Evolutionary conservation across 2,113 vertebrate species (phyloP), one percentile per base, ranked within the genome.

Genomic region (Haplotaxodon microlepis): DNA sequence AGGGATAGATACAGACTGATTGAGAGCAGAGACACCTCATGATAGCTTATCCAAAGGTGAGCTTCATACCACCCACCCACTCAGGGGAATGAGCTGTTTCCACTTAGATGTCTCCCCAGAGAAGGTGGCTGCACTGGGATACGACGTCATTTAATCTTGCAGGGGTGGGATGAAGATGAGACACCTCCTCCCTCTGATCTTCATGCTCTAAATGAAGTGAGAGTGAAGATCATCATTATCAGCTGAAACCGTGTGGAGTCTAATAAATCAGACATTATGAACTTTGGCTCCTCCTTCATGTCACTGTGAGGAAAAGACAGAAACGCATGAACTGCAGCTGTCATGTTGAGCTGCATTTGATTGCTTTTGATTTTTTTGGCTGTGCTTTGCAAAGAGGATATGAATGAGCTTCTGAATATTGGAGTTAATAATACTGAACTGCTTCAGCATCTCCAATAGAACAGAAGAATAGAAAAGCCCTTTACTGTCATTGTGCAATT

Each of bases 21-120:
- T 89, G 90, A 94, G 91, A 92, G 86, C 84, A 89, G 54, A 89
- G 88, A 71, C 90, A 90, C 90, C 89, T 92, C 90, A 81, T 88
- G 90, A 93, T 92, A 90, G 90, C 91, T 95, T 95, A 93, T 94
- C 90, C 95, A 95, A 93, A 92, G 90, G 82, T 89, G 86, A 90
- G 42, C 83, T 86, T 93, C 87, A 83, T 76, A 82, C 84, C 90
- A 89, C 87, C 80, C 85, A 86, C 61, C 61, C 90, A 83, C 90
- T 88, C 86, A 42, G 36, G 89, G 57, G 90, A 94, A 95, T 93
- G 91, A 92, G 83, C 87, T 84, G 86, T 73, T 85, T 90, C 88
- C 84, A 16, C 84, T 24, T 63, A 82, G 88, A 91, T 87, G 66
- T 51, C 56, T 94, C 87, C 90, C 86, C 10, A 3, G 78, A 84